Base-by-base conservation (phyloP, 2,797 vertebrate species). In the Clangula hyemalis region DNA sequence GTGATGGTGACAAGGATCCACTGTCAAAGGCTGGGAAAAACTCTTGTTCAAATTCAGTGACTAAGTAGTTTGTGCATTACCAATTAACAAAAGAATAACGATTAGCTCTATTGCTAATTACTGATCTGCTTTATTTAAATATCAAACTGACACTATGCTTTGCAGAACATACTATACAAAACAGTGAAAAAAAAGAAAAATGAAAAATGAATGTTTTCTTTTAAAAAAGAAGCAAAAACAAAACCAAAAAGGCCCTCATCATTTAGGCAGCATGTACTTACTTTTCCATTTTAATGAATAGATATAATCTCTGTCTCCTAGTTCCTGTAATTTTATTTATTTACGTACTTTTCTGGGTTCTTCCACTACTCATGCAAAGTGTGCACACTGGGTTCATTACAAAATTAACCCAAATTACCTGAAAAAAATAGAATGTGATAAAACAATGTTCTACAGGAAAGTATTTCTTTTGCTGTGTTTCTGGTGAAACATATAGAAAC, bases 41-140 rank as follows among this genome's bases (percentile, higher is more conserved):
- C 30, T 54, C 25, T 73, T 72, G 66, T 58, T 92, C 70, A 77
- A 36, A 88, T 81, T 89, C 79, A 80, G 30, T 41, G 66, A 6
- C 62, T 71, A 69, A 68, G 11, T 6, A 30, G 58, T n/a, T 34
- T 28, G 8, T 92, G 88, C 61, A 16, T 93, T 87, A 71, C 27
- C 74, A 27, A 2, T n/a, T 60, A 74, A 87, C 39, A 51, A 78
- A 74, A n/a, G n/a, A 79, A 61, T 51, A 71, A 10, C 21, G 4
- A 20, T 62, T 13, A n/a, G 36, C 62, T 81, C 65, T 1, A 3
- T 39, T 89, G 56, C 65, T 95, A 95, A 95, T 94, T 94, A 85
- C 58, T 85, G 57, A 80, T 87, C 78, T 64, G 36, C 71, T 96
- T 92, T 65, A 88, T 87, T 89, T 86, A 30, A 43, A 1, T 11